Conservation (phyloP, 2,113 vertebrate species). For the Gnathonemus longibarbis region DNA sequence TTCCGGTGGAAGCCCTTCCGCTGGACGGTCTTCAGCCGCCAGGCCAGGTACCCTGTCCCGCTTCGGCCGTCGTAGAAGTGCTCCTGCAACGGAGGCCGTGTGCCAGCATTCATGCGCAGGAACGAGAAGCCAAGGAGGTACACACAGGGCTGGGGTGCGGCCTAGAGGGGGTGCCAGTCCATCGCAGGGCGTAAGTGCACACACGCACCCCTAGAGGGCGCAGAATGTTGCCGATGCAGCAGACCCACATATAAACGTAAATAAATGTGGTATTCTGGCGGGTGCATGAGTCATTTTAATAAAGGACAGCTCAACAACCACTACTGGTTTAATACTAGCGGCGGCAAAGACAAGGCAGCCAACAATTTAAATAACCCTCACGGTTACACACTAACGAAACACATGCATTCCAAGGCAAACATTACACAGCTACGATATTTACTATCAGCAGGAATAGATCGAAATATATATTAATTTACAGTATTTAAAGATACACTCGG, state of each 20-base stretch:
- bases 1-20: conserved; percentile 16
- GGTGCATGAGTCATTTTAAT: background rate
- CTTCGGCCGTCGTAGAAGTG: conserved; percentile 32
- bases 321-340: background rate
- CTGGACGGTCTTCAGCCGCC: conserved; percentile 30
- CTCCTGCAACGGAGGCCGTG: conserved; percentile 13
- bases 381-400: background rate
- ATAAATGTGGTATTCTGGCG: background rate
- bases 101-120: background rate
- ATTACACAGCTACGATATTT: background rate
- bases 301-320: background rate
- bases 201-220: background rate
- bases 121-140: background rate
- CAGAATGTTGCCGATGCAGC: background rate
- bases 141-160: background rate
- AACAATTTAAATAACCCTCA: background rate
- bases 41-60: conserved; percentile 32
- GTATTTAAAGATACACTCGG: background rate
- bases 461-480: background rate
- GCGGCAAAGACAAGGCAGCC: background rate
- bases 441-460: background rate
- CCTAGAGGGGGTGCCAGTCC: no score
- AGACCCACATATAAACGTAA: background rate
- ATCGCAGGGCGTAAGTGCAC: background rate
- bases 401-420: background rate